Conservation (phyloP, 2,113 vertebrate species). For the Poeciliopsis prolifica region DNA sequence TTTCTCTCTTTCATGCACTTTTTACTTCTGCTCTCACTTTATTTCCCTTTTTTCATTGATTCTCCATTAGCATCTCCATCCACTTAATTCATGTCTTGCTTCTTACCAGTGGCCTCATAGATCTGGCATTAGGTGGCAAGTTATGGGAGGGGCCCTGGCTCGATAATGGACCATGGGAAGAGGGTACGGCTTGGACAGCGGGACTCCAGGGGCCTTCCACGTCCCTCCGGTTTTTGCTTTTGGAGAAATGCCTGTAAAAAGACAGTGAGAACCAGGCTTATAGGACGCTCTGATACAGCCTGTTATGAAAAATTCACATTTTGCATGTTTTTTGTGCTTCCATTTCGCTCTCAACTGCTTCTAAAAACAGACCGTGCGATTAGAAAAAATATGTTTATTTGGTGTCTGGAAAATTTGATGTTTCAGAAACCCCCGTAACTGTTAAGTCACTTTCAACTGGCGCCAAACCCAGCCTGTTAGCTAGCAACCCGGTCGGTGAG, state of each 20-base stretch:
- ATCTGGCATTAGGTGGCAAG: constrained; percentile 72
- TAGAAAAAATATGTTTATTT: no score
- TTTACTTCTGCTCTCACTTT: background rate
- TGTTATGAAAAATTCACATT: no score
- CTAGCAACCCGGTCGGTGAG: no score
- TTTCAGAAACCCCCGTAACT: no score
- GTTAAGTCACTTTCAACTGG: no score
- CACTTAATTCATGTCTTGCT: background rate
- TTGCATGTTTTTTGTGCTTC: no score
- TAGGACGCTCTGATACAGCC: background rate
- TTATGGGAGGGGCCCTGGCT: constrained; percentile 60
- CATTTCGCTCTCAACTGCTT: no score
- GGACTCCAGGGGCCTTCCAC: constrained; percentile 78
- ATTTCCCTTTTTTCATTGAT: background rate
- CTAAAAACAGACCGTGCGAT: no score
- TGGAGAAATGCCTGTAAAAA: constrained; percentile 85
- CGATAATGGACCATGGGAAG: constrained; percentile 70
- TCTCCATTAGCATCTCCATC: background rate
- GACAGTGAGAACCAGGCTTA: background rate
- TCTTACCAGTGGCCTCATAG: constrained; percentile 77
- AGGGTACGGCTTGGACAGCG: constrained; percentile 77
- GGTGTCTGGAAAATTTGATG: no score
- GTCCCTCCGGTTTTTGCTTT: constrained; percentile 80
- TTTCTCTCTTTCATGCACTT: constrained; percentile 11
- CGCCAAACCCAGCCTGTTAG: no score